Conservation (phyloP, 2,797 vertebrate genomes). For the Crocidura indochinensis region DNA sequence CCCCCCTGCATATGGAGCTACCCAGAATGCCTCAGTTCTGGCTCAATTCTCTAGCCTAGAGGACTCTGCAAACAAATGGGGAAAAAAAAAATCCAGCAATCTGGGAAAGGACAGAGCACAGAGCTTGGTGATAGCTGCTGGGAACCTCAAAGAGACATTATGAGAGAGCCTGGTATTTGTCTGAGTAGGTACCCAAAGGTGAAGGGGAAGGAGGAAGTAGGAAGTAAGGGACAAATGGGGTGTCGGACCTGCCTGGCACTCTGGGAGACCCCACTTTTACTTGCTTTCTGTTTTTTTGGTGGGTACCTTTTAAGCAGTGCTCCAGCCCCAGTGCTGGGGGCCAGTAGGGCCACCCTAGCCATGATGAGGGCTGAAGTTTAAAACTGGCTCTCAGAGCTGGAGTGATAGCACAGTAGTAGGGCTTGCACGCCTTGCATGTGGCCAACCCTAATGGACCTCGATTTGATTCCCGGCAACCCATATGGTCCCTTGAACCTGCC, state of each 20-base stretch:
- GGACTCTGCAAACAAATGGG: constrained; percentile 7
- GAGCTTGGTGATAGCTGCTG: background rate
- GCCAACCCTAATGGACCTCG: no score
- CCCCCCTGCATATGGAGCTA: constrained; percentile 43
- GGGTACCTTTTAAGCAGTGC: no score
- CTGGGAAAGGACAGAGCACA: background rate
- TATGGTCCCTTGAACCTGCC: no score
- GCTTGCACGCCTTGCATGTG: no score
- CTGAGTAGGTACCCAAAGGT: background rate
- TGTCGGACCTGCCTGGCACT: background rate
- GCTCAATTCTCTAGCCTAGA: constrained; percentile 21
- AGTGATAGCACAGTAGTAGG: no score
- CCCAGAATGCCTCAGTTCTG: constrained; percentile 62
- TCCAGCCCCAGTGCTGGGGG: no score
- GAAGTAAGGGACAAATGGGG: background rate
- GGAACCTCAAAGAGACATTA: background rate
- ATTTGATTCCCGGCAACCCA: no score
- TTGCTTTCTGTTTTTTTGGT: no score
- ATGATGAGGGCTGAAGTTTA: no score
- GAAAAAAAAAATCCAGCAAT: background rate
- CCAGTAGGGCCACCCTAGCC: no score
- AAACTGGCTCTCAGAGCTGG: no score
- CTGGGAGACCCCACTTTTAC: no score
- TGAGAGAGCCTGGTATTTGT: background rate
- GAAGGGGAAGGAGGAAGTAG: background rate